These are phyloP conservation scores for Trichonephila clavipes DNA, from an alignment of 1,140 invertebrate species.

Conservation along the genomic window DNA sequence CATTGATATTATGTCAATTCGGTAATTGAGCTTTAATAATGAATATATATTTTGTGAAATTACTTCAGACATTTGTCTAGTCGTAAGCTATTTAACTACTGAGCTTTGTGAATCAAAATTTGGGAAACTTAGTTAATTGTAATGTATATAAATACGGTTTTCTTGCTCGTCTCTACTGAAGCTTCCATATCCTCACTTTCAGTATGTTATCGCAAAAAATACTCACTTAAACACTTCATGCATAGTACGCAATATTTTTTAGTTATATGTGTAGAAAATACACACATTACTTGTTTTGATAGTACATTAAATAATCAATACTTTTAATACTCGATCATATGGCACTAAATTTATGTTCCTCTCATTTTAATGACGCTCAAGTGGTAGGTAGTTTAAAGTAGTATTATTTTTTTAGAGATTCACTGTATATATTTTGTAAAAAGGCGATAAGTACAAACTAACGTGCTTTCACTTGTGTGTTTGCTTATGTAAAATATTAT, in stretches of 20 bases:
- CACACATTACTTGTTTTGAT: no score
- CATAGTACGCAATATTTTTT: no score
- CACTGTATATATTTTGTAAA: slow-evolving; percentile 65
- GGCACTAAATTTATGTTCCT: slow-evolving; percentile 39
- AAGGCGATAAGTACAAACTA: slow-evolving; percentile 71
- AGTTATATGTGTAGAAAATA: no score
- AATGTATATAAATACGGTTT: background rate
- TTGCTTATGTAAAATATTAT: slow-evolving; percentile 42
- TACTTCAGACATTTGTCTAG: slow-evolving; percentile 37
- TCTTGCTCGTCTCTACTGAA: background rate
- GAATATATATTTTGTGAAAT: background rate
- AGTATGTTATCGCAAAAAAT: no score
- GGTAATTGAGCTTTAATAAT: background rate
- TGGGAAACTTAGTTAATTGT: background rate
- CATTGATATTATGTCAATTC: background rate
- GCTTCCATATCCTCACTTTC: no score
- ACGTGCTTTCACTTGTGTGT: slow-evolving; percentile 74
- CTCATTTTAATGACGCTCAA: slow-evolving; percentile 61
- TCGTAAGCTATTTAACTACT: slow-evolving; percentile 35
- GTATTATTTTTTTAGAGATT: slow-evolving; percentile 53
- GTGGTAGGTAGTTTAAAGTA: slow-evolving; percentile 40
- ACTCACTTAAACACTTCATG: no score
- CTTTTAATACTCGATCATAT: background rate
- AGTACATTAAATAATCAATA: no score
- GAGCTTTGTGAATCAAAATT: slow-evolving; percentile 58